Evolutionary conservation across 2,113 vertebrate species (phyloP).

Genomic region (Dendropsophus ebraccatus): DNA sequence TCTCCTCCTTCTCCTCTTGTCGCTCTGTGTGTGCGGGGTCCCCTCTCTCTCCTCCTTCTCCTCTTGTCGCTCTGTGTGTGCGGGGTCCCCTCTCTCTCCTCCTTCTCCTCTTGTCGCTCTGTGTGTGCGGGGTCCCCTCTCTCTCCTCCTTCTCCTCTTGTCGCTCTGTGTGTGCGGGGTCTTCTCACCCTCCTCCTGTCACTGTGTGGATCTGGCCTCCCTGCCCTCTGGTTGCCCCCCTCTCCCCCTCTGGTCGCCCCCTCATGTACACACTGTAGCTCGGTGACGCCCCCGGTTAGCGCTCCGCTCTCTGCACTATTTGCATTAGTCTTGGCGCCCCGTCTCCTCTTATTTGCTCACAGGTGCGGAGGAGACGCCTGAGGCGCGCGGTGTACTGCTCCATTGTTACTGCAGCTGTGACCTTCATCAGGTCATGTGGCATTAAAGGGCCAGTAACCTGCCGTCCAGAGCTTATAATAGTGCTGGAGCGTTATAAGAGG

Average conservation of each 20-base stretch:
- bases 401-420: not conserved
- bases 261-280: too few relatives aligned
- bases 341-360: not conserved
- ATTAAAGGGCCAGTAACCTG: conserved; percentile 45
- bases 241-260: too few relatives aligned
- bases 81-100: not conserved
- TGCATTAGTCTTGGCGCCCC: not conserved
- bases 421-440: not conserved
- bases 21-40: not conserved
- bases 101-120: not conserved
- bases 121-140: not conserved
- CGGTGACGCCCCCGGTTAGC: too few relatives aligned
- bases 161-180: too few relatives aligned
- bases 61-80: not conserved
- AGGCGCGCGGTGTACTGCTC: not conserved
- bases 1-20: too few relatives aligned
- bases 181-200: too few relatives aligned
- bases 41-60: not conserved
- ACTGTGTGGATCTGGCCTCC: too few relatives aligned
- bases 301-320: not conserved
- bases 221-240: too few relatives aligned
- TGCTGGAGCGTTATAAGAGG: too few relatives aligned
- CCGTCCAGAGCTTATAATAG: not conserved
- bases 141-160: not conserved
- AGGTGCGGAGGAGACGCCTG: not conserved